Conservation (phyloP, 2,797 vertebrate genomes). For the Delichon dasypus region DNA sequence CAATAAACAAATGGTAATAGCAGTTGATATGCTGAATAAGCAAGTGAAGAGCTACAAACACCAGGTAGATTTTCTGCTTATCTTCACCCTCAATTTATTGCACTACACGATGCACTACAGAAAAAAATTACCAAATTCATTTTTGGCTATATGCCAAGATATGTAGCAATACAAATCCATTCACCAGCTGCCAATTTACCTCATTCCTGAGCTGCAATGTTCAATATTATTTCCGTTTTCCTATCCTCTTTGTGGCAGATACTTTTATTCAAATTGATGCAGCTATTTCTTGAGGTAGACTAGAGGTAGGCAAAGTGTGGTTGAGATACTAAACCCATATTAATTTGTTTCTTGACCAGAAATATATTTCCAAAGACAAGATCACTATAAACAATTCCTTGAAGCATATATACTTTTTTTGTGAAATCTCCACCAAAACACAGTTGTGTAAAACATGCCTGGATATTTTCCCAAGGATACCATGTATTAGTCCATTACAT, state of each 20-base stretch:
- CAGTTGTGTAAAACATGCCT: not conserved
- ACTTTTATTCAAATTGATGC: not conserved
- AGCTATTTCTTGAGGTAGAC: not conserved
- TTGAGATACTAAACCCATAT: not conserved
- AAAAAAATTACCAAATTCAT: not conserved
- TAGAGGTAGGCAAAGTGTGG: not conserved
- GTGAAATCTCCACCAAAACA: not conserved
- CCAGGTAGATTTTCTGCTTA: not conserved
- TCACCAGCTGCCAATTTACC: not conserved
- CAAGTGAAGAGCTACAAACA: not conserved
- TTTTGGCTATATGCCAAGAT: not conserved
- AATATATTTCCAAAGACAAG: not conserved
- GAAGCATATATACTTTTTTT: not conserved
- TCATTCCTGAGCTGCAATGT: not conserved
- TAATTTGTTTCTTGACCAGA: not conserved
- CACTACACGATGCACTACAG: not conserved
- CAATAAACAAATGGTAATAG: not conserved
- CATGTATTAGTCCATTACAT: not conserved
- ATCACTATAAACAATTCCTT: not conserved
- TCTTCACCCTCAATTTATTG: not conserved
- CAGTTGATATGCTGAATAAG: not conserved
- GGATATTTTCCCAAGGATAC: not conserved
- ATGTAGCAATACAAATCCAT: not conserved
- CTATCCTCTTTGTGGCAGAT: not conserved
- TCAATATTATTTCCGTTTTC: not conserved